Percentiles rank a stretch among this genome's conserved stretches.
Evolutionary conservation across 2,888 invertebrate genomes (phyloP).

Genomic region (Orchesellides sinensis): DNA sequence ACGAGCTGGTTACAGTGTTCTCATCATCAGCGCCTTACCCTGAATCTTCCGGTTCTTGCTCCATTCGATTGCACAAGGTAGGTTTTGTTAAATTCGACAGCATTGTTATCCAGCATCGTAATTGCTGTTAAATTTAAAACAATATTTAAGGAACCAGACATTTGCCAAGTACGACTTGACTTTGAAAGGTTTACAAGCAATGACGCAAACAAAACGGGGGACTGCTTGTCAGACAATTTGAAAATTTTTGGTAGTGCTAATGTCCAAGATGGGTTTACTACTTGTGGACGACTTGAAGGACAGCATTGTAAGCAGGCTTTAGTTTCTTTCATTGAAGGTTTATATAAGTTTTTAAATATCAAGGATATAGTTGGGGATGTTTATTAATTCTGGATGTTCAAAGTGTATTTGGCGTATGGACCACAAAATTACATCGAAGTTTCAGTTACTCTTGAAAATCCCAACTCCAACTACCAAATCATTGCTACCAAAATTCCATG

Average conservation of each 20-base stretch:
- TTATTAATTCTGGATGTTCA: neutral
- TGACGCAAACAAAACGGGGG: neutral
- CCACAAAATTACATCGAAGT: constrained; percentile 51
- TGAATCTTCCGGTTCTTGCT: too few relatives aligned
- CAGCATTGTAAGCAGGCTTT: constrained; percentile 57
- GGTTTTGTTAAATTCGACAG: constrained; percentile 37
- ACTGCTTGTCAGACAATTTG: constrained; percentile 50
- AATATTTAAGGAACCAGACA: constrained; percentile 54
- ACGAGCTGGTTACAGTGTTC: constrained; percentile 49
- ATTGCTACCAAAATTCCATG: constrained; percentile 56
- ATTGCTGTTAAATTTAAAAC: neutral
- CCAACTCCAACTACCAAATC: constrained; percentile 10
- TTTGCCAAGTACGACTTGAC: constrained; percentile 65
- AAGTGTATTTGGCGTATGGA: constrained; percentile 66
- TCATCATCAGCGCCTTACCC: too few relatives aligned
- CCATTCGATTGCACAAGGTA: too few relatives aligned
- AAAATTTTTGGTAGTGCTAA: constrained; percentile 34
- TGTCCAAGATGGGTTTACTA: constrained; percentile 13
- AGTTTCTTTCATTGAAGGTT: neutral
- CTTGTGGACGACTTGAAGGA: constrained; percentile 57
- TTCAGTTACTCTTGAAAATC: neutral
- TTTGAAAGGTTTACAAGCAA: constrained; percentile 24
- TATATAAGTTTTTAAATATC: neutral
- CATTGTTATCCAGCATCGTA: neutral
- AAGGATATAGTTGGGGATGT: neutral